phyloP scores from a whole-genome alignment of 2,797 vertebrate species.

The Schizothorax lantsangensis region DNA sequence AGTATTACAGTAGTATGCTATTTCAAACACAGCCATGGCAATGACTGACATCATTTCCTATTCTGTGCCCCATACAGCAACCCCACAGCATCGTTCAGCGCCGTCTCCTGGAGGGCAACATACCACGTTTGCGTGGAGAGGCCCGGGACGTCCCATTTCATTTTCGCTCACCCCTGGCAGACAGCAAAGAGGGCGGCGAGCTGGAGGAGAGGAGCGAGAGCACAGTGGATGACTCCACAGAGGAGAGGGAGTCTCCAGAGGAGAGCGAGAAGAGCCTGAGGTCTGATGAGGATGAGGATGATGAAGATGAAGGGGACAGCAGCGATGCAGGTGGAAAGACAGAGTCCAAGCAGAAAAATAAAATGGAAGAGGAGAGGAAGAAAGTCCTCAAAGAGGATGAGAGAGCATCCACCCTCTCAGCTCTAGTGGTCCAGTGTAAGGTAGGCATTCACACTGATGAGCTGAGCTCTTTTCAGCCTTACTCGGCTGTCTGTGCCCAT shows the following conservation, averaged over 20 bases:
- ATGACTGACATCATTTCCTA: constrained; percentile 43
- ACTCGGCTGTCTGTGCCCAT: constrained; percentile 21
- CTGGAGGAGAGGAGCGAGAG: constrained; percentile 80
- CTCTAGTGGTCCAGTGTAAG: constrained; percentile 81
- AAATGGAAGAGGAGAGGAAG: constrained; percentile 56
- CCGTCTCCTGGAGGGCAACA: constrained; percentile 89
- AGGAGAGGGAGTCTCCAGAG: constrained; percentile 80
- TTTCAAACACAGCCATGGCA: not conserved
- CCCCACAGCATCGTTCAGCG: constrained; percentile 93
- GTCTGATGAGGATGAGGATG: constrained; percentile 78
- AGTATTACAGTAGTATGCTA: not conserved
- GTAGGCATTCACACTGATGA: constrained; percentile 64
- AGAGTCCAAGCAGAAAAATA: constrained; percentile 60
- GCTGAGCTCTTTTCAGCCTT: not conserved
- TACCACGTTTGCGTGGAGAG: constrained; percentile 79
- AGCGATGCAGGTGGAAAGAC: constrained; percentile 59
- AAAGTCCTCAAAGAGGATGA: constrained; percentile 52
- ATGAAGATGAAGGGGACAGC: constrained; percentile 59
- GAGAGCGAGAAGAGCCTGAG: constrained; percentile 81
- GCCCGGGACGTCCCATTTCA: constrained; percentile 66
- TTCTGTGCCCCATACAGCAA: constrained; percentile 77
- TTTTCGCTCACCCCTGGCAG: constrained; percentile 78
- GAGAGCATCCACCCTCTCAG: constrained; percentile 62
- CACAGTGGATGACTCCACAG: constrained; percentile 78
- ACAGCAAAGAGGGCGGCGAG: constrained; percentile 75